A percentile compares a stretch with the other conserved stretches of the same genome.
Conservation (phyloP, 2,113 vertebrate species). For the Microcebus tavaratra region DNA sequence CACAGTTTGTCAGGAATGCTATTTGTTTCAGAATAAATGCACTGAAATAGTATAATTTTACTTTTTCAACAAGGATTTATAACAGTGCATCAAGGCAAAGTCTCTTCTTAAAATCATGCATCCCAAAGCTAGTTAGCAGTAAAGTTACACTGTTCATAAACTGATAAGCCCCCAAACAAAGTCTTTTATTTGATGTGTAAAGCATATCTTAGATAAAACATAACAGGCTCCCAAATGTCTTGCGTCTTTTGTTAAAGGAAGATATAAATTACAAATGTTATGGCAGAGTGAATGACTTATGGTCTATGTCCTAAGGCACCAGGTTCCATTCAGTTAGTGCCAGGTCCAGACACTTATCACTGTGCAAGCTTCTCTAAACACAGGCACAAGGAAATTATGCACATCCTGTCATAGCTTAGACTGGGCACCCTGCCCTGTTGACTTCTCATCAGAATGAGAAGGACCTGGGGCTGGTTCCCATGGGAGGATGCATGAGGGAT, state of each 20-base stretch:
- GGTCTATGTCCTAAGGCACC: neutral
- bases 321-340: constrained; percentile 41
- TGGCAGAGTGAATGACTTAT: constrained; percentile 19
- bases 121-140: neutral
- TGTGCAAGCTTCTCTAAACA: constrained; percentile 48
- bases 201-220: constrained; percentile 1
- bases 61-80: neutral
- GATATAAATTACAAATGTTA: constrained; percentile 38
- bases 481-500: neutral
- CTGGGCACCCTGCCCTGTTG: constrained; percentile 6
- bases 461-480: neutral
- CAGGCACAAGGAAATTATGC: neutral
- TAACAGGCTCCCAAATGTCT: neutral
- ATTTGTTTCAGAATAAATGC: neutral
- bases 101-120: neutral
- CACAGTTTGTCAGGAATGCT: neutral
- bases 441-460: neutral
- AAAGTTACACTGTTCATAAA: neutral
- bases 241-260: constrained; percentile 47
- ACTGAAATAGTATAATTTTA: neutral
- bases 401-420: neutral
- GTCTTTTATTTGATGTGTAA: constrained; percentile 15
- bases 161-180: neutral
- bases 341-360: neutral
- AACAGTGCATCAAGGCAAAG: neutral